A percentile compares a stretch with the other conserved stretches of the same genome.
phyloP scores from a whole-genome alignment of 2,888 invertebrate species.

The Cerastis leucographa region DNA sequence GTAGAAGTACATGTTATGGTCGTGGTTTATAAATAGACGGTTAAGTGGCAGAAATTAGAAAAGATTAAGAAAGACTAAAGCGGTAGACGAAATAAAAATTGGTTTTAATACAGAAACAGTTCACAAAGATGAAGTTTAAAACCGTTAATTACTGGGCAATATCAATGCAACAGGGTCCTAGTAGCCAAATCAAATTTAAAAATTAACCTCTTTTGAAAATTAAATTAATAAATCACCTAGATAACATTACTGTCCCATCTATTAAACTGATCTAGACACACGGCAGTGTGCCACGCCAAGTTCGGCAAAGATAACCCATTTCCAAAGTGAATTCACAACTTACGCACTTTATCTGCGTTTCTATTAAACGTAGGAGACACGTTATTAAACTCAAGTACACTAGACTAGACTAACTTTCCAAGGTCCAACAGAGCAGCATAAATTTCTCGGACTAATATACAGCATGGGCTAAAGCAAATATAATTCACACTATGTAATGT shows the following conservation, averaged over 20 bases:
- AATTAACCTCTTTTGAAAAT: not conserved
- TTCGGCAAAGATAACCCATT: not conserved
- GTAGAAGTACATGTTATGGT: not conserved
- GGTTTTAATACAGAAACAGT: not conserved
- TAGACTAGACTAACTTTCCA: conserved; percentile 58
- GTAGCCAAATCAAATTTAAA: not conserved
- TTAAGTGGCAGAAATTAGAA: not conserved
- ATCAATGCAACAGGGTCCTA: not conserved
- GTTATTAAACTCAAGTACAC: conserved; percentile 42
- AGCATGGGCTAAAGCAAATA: conserved; percentile 41
- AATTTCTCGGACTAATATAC: conserved; percentile 58
- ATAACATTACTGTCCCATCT: not conserved
- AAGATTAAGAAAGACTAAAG: not conserved
- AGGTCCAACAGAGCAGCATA: conserved; percentile 38
- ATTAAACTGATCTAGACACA: not conserved
- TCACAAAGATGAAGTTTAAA: not conserved
- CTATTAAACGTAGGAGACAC: conserved; percentile 28
- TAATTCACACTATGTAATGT: conserved; percentile 58
- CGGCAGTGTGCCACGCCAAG: conserved; percentile 4
- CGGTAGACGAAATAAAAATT: not conserved
- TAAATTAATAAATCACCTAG: not conserved
- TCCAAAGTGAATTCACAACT: conserved; percentile 15
- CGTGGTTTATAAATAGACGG: not conserved
- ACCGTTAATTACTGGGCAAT: not conserved
- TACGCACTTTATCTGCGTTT: conserved; percentile 26